A percentile compares a stretch with the other conserved stretches of the same genome.
phyloP scores from a whole-genome alignment of 2,113 vertebrate genomes.

The Zosterops japonicus region DNA sequence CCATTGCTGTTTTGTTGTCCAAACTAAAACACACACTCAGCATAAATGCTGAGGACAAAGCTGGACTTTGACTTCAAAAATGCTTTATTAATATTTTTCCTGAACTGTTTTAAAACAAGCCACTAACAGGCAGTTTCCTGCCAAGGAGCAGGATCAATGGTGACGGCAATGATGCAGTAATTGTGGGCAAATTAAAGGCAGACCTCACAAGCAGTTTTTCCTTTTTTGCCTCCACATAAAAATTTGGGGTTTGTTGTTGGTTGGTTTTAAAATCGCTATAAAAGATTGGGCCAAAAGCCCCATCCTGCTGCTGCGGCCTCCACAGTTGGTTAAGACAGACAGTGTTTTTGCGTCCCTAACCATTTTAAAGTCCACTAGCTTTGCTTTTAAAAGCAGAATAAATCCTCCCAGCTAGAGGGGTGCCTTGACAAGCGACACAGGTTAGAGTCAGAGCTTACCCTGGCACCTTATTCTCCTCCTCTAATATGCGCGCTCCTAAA shows the following conservation, averaged over 20 bases:
- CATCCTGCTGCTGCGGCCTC: accelerated
- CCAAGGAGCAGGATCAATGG: accelerated
- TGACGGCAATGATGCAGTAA: accelerated
- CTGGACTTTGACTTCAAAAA: not conserved
- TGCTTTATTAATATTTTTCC: not conserved
- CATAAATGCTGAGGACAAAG: not conserved
- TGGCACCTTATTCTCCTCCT: not conserved
- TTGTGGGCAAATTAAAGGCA: not conserved
- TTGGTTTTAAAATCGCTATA: not conserved
- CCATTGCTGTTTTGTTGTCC: not conserved
- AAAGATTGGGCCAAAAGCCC: not conserved
- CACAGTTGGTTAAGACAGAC: not conserved
- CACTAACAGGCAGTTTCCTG: not conserved
- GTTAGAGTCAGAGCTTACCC: not conserved
- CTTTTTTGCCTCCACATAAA: not conserved
- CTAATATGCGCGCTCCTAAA: accelerated
- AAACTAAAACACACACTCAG: not conserved
- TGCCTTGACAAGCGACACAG: no score
- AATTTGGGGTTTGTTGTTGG: no score
- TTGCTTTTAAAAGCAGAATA: not conserved
- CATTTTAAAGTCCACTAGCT: not conserved
- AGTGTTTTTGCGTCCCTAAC: not conserved
- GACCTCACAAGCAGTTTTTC: not conserved
- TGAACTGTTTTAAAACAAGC: not conserved
- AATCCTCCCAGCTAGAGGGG: not conserved